These are phyloP conservation scores for Dasypogon diadema DNA, from an alignment of 2,888 invertebrate species.

Conservation along the genomic window DNA sequence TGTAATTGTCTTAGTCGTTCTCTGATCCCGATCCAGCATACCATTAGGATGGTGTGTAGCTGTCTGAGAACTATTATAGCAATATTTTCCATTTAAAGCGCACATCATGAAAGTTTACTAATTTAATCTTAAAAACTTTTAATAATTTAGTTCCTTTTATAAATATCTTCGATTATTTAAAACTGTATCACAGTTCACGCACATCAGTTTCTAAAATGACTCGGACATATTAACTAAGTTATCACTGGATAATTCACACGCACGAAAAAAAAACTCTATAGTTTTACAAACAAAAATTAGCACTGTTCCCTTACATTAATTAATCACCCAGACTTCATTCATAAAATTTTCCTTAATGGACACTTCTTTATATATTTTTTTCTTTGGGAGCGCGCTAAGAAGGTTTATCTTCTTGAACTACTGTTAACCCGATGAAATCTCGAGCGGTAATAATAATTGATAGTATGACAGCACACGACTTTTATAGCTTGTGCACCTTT, in stretches of 20 bases:
- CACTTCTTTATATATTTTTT: background rate
- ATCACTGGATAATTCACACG: no score
- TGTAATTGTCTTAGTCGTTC: slow-evolving; percentile 51
- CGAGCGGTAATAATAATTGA: slow-evolving; percentile 56
- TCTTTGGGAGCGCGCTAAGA: background rate
- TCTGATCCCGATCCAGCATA: slow-evolving; percentile 56
- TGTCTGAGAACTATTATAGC: slow-evolving; percentile 4
- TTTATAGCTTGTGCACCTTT: slow-evolving; percentile 55
- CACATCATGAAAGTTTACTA: slow-evolving; percentile 23
- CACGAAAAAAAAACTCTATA: no score
- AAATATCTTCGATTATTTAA: slow-evolving; percentile 10
- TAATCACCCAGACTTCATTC: slow-evolving; percentile 31
- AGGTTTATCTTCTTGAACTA: background rate
- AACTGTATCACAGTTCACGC: slow-evolving; percentile 52
- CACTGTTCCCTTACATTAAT: no score
- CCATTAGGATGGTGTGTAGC: slow-evolving; percentile 51
- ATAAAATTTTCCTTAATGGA: slow-evolving; percentile 7
- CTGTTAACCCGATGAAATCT: slow-evolving; percentile 54
- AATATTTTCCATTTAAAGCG: slow-evolving; percentile 11
- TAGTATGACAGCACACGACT: slow-evolving; percentile 54
- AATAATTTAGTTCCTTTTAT: background rate
- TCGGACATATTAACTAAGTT: no score
- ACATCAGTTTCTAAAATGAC: slow-evolving; percentile 20
- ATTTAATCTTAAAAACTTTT: background rate
- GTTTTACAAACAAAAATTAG: no score